These are phyloP conservation scores for Temnothorax ravouxi DNA, from an alignment of 2,888 invertebrate genomes.

Conservation along the genomic window DNA sequence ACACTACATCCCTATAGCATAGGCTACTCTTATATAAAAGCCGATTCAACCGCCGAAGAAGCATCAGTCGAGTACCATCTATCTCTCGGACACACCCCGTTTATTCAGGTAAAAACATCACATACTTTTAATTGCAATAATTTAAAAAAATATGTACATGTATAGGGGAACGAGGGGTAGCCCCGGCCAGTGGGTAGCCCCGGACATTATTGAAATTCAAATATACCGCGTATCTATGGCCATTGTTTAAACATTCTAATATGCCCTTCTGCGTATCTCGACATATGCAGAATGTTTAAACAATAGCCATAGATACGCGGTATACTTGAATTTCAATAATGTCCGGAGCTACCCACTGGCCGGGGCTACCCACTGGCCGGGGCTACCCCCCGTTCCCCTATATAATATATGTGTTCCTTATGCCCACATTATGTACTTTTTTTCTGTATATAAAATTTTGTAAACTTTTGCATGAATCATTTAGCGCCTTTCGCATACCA, in stretches of 20 bases:
- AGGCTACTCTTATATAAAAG: slow-evolving; percentile 79
- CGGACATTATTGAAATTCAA: too few species aligned
- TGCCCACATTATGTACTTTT: background rate
- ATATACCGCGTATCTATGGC: too few species aligned
- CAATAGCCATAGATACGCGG: too few species aligned
- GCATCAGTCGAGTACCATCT: slow-evolving; percentile 67
- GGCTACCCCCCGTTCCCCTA: too few species aligned
- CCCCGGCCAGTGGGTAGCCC: too few species aligned
- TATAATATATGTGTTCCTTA: background rate
- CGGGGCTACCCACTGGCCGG: too few species aligned
- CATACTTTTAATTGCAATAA: slow-evolving; percentile 11
- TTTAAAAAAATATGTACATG: background rate
- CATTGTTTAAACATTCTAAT: too few species aligned
- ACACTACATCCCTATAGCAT: slow-evolving; percentile 31
- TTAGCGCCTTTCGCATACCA: background rate
- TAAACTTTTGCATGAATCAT: background rate
- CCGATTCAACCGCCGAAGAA: slow-evolving; percentile 43
- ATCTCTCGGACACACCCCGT: slow-evolving; percentile 56
- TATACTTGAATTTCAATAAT: too few species aligned
- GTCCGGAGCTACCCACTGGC: too few species aligned
- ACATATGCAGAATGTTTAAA: too few species aligned
- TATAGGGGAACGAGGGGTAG: too few species aligned
- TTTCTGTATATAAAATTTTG: background rate
- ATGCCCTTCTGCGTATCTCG: too few species aligned
- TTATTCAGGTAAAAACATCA: slow-evolving; percentile 55